Conservation (phyloP, 2,113 vertebrate species). For the Pteruthius melanotis region DNA sequence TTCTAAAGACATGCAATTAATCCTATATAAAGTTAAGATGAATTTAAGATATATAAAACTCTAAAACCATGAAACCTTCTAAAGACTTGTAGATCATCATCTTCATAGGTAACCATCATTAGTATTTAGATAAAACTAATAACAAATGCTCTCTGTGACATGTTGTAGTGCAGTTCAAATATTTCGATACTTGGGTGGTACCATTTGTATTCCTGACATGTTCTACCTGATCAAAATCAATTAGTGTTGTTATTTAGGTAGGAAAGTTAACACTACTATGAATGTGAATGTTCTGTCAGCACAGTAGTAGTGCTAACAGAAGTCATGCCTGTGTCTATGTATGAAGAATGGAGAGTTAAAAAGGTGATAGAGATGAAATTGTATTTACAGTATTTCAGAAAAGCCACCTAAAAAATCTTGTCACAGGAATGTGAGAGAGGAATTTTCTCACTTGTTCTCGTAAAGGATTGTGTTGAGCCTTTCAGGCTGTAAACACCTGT, state of each 20-base stretch:
- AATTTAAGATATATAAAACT: neutral
- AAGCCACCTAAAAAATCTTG: neutral
- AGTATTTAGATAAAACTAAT: neutral
- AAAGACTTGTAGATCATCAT: neutral
- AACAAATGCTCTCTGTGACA: neutral
- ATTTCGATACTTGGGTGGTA: accelerated
- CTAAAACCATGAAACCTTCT: neutral
- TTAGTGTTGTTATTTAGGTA: neutral
- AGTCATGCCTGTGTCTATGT: neutral
- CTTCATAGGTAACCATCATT: neutral
- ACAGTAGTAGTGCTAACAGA: neutral
- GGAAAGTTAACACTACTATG: neutral
- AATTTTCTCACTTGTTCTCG: neutral
- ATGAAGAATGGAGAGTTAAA: neutral
- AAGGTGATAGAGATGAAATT: neutral
- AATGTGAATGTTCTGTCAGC: neutral
- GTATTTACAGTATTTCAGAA: neutral
- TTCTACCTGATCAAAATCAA: neutral
- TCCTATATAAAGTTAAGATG: neutral
- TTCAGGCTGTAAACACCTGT: neutral
- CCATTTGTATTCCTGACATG: neutral
- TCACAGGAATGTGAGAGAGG: neutral
- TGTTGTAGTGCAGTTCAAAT: neutral
- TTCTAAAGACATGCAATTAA: neutral
- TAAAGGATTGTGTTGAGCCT: neutral